These are phyloP conservation scores for Cisticola juncidis DNA, from an alignment of 2,113 vertebrate genomes.

Conservation along the genomic window DNA sequence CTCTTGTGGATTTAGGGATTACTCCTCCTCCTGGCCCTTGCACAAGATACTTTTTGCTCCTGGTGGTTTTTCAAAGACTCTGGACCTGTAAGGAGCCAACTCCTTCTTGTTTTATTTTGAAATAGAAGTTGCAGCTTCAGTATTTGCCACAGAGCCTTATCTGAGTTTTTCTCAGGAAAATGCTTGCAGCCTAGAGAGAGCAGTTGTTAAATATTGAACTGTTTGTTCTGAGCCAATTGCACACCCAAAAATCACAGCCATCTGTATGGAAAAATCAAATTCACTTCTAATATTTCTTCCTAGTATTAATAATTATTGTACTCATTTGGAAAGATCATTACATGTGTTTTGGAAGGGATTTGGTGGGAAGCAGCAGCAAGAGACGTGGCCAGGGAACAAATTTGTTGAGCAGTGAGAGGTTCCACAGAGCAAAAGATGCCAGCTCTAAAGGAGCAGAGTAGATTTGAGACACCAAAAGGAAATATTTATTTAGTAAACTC, in stretches of 20 bases:
- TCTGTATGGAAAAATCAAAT: not conserved
- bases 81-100: not conserved
- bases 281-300: not conserved
- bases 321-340: not conserved
- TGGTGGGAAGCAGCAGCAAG: not conserved
- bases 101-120: not conserved
- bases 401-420: not conserved
- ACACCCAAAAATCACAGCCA: not conserved
- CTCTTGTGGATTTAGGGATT: not conserved
- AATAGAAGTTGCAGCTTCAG: not conserved
- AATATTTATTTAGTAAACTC: constrained; percentile 43
- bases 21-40: not conserved
- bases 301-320: not conserved
- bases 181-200: not conserved
- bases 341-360: not conserved
- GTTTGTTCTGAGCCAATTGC: not conserved
- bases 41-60: not conserved
- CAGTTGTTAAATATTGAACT: not conserved
- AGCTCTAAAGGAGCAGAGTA: not conserved
- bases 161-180: not conserved
- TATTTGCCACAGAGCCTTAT: not conserved
- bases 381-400: not conserved
- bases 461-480: constrained; percentile 16
- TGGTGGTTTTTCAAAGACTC: not conserved
- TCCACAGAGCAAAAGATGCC: not conserved